phyloP scores from a whole-genome alignment of 2,113 vertebrate species.

The Elaphurus davidianus region DNA sequence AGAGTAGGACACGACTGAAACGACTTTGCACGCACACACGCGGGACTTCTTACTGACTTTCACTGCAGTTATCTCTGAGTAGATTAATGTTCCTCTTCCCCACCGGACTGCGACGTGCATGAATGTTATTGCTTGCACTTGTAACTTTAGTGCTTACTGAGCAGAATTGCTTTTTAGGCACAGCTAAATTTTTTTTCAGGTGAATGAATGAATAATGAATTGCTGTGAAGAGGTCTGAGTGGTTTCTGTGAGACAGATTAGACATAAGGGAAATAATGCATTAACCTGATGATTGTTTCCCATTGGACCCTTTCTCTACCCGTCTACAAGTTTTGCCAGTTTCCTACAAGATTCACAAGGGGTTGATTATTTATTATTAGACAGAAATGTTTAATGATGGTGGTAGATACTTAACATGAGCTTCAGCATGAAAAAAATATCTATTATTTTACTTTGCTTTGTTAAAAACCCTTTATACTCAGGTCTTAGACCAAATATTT shows the following conservation, averaged over 20 bases:
- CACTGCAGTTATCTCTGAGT: too few species aligned
- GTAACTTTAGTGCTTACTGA: neutral
- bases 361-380: neutral
- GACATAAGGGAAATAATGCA: neutral
- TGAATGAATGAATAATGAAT: neutral
- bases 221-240: neutral
- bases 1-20: neutral
- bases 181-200: neutral
- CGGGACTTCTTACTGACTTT: neutral
- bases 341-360: neutral
- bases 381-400: neutral
- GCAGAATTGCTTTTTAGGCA: neutral
- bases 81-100: neutral
- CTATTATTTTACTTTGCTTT: conserved; percentile 24
- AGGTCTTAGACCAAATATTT: neutral
- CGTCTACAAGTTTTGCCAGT: neutral
- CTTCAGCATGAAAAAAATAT: conserved; percentile 14
- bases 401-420: conserved; percentile 1
- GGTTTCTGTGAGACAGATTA: neutral
- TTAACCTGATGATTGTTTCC: neutral
- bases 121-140: neutral
- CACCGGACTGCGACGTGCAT: accelerated
- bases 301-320: neutral
- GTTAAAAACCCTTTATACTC: conserved; percentile 15
- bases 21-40: neutral